Percentiles rank a stretch among this genome's conserved stretches.
Evolutionary conservation across 2,888 invertebrate species (phyloP).

Genomic region (Tipula helvola): DNA sequence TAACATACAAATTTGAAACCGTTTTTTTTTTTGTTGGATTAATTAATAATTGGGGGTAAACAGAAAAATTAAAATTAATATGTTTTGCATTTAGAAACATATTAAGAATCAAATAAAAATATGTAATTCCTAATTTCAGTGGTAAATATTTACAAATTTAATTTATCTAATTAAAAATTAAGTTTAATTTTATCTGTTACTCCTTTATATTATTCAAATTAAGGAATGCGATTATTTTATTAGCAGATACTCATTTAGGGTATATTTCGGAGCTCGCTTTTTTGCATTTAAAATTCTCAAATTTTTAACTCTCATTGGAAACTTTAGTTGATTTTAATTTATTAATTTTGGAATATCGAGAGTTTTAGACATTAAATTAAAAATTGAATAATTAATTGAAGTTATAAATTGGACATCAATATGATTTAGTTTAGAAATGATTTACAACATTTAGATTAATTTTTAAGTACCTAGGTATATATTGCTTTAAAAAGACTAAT

Average conservation of each 20-base stretch:
- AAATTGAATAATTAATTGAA: neutral
- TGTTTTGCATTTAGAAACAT: neutral
- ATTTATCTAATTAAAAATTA: neutral
- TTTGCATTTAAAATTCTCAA: neutral
- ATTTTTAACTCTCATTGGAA: neutral
- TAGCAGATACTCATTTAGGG: neutral
- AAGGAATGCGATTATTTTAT: no score
- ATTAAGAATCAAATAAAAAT: neutral
- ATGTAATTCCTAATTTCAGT: neutral
- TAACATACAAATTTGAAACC: neutral
- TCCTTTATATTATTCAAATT: no score
- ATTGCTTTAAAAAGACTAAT: constrained; percentile 4
- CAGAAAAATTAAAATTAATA: neutral
- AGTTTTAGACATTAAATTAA: neutral
- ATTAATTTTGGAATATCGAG: neutral
- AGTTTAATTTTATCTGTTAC: neutral
- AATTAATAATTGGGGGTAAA: neutral
- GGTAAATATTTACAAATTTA: neutral
- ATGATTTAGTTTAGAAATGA: neutral
- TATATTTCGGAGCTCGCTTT: neutral
- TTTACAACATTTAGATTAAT: neutral
- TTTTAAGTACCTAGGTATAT: neutral
- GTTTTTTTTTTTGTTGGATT: neutral
- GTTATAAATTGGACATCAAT: neutral
- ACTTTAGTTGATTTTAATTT: neutral